phyloP scores from a whole-genome alignment of 2,113 vertebrate genomes.

The Phoenicopterus ruber region DNA sequence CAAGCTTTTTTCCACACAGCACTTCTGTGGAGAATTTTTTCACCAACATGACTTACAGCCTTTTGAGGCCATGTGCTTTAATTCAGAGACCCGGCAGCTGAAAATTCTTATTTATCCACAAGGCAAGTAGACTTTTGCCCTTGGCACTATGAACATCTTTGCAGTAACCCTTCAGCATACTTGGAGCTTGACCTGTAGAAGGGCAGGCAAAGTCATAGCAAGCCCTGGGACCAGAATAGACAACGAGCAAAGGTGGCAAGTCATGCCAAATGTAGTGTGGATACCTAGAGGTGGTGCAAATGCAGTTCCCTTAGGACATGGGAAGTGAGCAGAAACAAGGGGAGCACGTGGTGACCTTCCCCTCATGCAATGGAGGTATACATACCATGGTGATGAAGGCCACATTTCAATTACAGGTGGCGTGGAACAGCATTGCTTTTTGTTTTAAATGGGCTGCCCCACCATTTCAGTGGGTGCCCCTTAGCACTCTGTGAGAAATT shows the following conservation, averaged over 20 bases:
- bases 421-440: background rate
- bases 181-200: accelerated
- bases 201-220: background rate
- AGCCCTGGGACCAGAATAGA: background rate
- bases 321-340: background rate
- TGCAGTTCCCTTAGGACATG: background rate
- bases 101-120: background rate
- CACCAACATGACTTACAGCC: background rate
- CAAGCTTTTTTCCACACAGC: background rate
- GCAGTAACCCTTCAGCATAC: background rate
- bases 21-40: background rate
- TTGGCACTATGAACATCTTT: background rate
- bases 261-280: background rate
- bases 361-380: background rate
- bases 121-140: background rate
- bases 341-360: background rate
- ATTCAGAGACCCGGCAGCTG: background rate
- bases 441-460: background rate
- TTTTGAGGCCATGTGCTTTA: background rate
- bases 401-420: background rate
- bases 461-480: background rate
- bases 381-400: background rate
- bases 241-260: background rate
- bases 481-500: background rate
- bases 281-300: background rate